Conservation (phyloP, 2,113 vertebrate genomes). For the Miniopterus natalensis region DNA sequence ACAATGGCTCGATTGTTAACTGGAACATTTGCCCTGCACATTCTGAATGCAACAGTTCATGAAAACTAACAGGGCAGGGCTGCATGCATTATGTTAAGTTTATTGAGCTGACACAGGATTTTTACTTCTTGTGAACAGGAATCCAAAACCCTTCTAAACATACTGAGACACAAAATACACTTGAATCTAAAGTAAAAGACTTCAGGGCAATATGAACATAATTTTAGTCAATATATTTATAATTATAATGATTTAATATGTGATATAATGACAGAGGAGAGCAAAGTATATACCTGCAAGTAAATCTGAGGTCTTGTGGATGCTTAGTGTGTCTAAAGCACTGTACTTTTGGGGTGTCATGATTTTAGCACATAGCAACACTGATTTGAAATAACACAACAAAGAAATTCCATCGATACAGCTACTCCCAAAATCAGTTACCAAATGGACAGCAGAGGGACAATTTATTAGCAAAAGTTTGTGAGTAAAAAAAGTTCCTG, state of each 20-base stretch:
- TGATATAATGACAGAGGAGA: not conserved
- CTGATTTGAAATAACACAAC: not conserved
- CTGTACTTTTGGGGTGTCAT: not conserved
- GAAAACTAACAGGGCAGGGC: not conserved
- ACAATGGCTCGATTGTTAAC: not conserved
- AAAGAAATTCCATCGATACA: not conserved
- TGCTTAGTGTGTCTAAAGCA: not conserved
- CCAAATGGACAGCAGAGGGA: not conserved
- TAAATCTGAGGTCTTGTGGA: not conserved
- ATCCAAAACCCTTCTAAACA: not conserved
- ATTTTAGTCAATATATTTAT: not conserved
- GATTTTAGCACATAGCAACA: not conserved
- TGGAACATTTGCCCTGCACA: not conserved
- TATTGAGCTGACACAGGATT: not conserved
- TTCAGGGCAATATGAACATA: not conserved
- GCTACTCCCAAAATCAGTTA: constrained; percentile 8
- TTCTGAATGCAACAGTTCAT: not conserved
- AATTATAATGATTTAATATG: not conserved
- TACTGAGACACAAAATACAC: not conserved
- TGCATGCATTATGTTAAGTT: not conserved
- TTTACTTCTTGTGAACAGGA: not conserved
- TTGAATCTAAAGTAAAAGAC: not conserved
- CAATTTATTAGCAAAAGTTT: not conserved
- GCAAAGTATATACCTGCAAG: not conserved
- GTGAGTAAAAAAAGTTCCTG: not conserved